These are phyloP conservation scores for Hylaeus anthracinus DNA, from an alignment of 1,140 invertebrate species.

Conservation along the genomic window DNA sequence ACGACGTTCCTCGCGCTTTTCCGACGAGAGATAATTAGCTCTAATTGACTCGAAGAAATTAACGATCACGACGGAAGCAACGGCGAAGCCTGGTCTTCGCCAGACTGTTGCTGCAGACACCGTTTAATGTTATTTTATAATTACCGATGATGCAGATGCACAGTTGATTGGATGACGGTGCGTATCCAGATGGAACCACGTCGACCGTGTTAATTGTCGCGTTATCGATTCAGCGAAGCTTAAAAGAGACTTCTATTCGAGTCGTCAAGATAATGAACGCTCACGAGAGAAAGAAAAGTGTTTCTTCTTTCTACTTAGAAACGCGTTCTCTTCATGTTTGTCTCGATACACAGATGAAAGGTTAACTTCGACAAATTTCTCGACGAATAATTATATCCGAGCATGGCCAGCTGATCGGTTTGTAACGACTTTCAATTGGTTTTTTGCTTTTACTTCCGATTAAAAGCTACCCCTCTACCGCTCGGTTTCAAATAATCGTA, in stretches of 20 bases:
- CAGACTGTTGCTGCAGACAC: not conserved
- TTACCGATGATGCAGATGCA: constrained; percentile 11
- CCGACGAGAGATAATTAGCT: constrained; percentile 3
- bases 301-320: not conserved
- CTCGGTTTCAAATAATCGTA: not conserved
- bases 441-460: not conserved
- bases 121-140: constrained; percentile 12
- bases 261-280: not conserved
- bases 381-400: no score
- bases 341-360: no score
- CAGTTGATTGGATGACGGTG: not conserved
- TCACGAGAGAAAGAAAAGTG: not conserved
- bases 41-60: constrained; percentile 22
- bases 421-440: not conserved
- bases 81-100: not conserved
- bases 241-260: not conserved
- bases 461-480: not conserved
- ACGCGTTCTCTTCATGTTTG: no score
- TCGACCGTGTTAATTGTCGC: not conserved
- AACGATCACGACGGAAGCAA: constrained; percentile 3
- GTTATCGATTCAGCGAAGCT: not conserved
- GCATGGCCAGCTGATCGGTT: no score
- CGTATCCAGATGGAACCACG: not conserved
- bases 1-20: not conserved
- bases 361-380: no score